Base-by-base conservation (phyloP, 2,113 vertebrate species). In the Excalfactoria chinensis region DNA sequence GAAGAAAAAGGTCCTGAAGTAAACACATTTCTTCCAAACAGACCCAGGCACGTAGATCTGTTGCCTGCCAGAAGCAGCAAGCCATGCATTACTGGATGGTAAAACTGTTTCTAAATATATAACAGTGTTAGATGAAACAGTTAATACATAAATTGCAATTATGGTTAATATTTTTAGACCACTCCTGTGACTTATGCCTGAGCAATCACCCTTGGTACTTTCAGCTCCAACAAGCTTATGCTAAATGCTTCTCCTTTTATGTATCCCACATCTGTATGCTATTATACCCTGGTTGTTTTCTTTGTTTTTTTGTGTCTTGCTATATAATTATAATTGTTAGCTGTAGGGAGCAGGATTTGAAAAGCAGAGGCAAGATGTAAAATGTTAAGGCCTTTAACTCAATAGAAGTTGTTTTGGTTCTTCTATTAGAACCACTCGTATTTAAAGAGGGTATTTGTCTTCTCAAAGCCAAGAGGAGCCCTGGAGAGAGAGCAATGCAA, bases 141-240 rank as follows among this genome's bases (percentile, higher is more conserved):
- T 90, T 93, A 90, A 93, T 79, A 88, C 84, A 49, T 72, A 89
- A 92, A 93, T 93, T 96, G 81, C 55, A 92, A 92, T 92, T 89
- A 89, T 81, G 92, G 92, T 94, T 96, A 95, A 92, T 96, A 88
- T 88, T 95, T 95, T 96, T 92, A 95, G 86, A 84, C 84, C 71
- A 59, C 41, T 92, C 94, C 59, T 49, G 81, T 55, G 77, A 43
- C 77, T 89, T 86, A 41, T 69, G 74, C 87, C 86, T 84, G 41
- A 75, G 49, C 71, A 79, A 93, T 92, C 91, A 87, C 48, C 34
- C 35, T 5, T 88, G 74, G 74, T 84, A 86, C 74, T 89, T 96
- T 93, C 90, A 92, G 92, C 62, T 94, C 51, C 77, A 85, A 46
- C 71, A 69, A 93, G 41, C 68, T 89, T 48, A 49, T 43, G 55